Conservation (phyloP, 1,140 invertebrate genomes). For the Hydropsyche tenuis region DNA sequence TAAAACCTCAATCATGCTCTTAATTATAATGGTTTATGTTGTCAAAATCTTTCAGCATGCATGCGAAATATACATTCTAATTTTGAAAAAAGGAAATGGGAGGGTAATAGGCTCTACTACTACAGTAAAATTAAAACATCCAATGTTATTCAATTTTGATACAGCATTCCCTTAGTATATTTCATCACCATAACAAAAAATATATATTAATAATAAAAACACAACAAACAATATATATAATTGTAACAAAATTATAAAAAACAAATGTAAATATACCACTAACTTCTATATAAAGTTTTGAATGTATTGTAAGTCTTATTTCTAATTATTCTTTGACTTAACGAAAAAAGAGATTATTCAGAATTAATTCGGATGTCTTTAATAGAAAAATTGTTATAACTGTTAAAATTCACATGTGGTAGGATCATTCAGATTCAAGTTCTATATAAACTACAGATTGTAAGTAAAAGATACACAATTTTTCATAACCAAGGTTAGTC, state of each 20-base stretch:
- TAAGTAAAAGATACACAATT: no score
- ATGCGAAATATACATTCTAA: constrained; percentile 5
- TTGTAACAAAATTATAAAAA: background rate
- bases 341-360: no score
- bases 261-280: background rate
- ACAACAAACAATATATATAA: constrained; percentile 26
- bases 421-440: no score
- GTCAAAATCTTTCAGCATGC: background rate
- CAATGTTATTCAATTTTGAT: constrained; percentile 40
- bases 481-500: no score
- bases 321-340: no score
- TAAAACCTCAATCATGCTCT: background rate
- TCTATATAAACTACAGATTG: no score
- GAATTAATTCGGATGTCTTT: no score
- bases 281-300: background rate
- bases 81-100: constrained; percentile 3
- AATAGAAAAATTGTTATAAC: no score
- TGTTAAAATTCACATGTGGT: no score
- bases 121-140: constrained; percentile 46
- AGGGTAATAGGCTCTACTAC: constrained; percentile 29
- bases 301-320: background rate
- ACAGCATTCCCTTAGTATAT: constrained; percentile 46
- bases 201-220: constrained; percentile 28
- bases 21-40: background rate
- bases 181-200: constrained; percentile 40